Percentiles rank a stretch among this genome's conserved stretches.
These are phyloP conservation scores for Sebastes kiyomatsui DNA, from an alignment of 2,797 vertebrate genomes.

Conservation along the genomic window DNA sequence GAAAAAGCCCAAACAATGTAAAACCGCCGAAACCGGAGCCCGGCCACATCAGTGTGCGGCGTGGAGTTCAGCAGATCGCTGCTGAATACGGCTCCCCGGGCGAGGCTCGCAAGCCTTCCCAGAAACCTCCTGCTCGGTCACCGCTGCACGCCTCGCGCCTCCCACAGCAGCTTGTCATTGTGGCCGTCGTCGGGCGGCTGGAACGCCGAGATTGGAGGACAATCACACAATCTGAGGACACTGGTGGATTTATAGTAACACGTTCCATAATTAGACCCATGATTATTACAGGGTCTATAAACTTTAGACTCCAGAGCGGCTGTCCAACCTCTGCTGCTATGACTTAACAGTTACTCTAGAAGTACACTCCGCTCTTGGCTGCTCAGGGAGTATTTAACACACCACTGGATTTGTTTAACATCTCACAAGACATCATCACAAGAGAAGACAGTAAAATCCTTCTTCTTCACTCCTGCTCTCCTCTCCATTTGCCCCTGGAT, in stretches of 20 bases:
- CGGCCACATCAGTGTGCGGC: constrained; percentile 79
- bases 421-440: background rate
- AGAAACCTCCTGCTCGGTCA: constrained; percentile 65
- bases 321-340: constrained; percentile 38
- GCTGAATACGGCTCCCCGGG: constrained; percentile 60
- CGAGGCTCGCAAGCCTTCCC: constrained; percentile 67
- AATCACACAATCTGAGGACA: constrained; percentile 54
- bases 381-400: constrained; percentile 10
- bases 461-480: constrained; percentile 13
- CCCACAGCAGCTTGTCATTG: constrained; percentile 74
- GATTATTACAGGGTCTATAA: constrained; percentile 77
- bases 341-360: constrained; percentile 56
- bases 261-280: constrained; percentile 79
- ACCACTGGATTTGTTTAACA: constrained; percentile 22
- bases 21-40: constrained; percentile 79
- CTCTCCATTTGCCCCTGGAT: constrained; percentile 25
- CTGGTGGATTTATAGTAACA: constrained; percentile 78
- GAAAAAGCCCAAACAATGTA: constrained; percentile 75
- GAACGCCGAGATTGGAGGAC: constrained; percentile 58
- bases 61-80: constrained; percentile 71
- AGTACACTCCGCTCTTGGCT: constrained; percentile 34
- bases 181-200: constrained; percentile 38
- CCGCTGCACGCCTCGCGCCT: constrained; percentile 42
- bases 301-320: constrained; percentile 62
- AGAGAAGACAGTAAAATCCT: background rate